Percentiles rank a stretch among this genome's conserved stretches.
phyloP scores from a whole-genome alignment of 2,113 vertebrate genomes.

The Otocyon megalotis region DNA sequence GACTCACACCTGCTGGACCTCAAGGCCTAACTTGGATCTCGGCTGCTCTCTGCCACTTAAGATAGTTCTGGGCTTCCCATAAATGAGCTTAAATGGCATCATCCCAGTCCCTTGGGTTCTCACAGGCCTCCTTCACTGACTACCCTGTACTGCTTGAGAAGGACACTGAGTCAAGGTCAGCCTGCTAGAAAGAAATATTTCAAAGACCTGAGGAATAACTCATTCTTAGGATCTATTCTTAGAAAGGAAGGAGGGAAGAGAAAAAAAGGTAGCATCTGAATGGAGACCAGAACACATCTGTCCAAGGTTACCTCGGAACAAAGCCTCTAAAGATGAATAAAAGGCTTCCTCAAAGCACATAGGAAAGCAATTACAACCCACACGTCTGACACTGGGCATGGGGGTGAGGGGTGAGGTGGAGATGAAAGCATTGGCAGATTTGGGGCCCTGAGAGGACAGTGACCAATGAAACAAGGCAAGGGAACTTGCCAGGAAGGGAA shows the following conservation, averaged over 20 bases:
- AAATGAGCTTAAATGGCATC: neutral
- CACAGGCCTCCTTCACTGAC: neutral
- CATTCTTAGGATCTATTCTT: neutral
- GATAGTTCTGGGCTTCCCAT: neutral
- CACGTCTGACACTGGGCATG: neutral
- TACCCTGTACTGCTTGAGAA: neutral
- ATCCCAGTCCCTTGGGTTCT: rapidly evolving
- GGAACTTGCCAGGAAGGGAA: neutral
- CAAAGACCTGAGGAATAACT: neutral
- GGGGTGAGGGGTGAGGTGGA: neutral
- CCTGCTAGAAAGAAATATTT: neutral
- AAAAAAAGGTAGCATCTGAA: neutral
- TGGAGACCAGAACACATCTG: neutral
- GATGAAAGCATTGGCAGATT: neutral
- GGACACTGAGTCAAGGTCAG: neutral
- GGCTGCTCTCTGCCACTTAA: too few relatives aligned
- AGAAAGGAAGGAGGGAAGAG: neutral
- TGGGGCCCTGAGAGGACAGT: neutral
- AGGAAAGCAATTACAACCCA: neutral
- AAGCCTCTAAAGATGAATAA: neutral
- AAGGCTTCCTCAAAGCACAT: neutral
- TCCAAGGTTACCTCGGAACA: constrained; percentile 44
- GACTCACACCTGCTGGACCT: neutral
- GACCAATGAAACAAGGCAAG: neutral
- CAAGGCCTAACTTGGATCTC: neutral